phyloP scores from a whole-genome alignment of 2,888 invertebrate species.

The Cyclophora albipunctata region DNA sequence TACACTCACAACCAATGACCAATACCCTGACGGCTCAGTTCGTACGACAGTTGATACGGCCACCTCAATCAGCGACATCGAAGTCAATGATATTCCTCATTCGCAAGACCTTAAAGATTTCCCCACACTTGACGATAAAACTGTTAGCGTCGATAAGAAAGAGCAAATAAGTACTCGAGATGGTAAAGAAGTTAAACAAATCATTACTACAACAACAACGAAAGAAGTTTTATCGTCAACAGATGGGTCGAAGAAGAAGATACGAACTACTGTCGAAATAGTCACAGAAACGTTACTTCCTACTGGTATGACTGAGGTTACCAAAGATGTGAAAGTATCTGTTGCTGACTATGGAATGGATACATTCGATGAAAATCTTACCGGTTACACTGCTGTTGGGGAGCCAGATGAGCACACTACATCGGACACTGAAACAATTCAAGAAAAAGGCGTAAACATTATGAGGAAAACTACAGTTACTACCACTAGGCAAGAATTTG shows the following conservation, averaged over 20 bases:
- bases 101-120: constrained; percentile 34
- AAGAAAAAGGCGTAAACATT: constrained; percentile 45
- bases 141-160: constrained; percentile 43
- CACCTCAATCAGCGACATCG: constrained; percentile 47
- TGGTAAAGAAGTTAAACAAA: constrained; percentile 46
- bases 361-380: constrained; percentile 46
- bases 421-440: constrained; percentile 33
- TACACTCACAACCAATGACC: constrained; percentile 50
- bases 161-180: constrained; percentile 38
- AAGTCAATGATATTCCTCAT: constrained; percentile 24
- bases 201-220: constrained; percentile 55
- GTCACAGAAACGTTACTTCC: constrained; percentile 50
- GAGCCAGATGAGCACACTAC: constrained; percentile 41
- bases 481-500: constrained; percentile 52
- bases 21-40: constrained; percentile 48
- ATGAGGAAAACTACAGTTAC: constrained; percentile 50
- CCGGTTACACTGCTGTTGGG: constrained; percentile 39
- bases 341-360: constrained; percentile 49
- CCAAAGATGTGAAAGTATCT: constrained; percentile 60
- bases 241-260: constrained; percentile 45
- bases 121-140: constrained; percentile 40
- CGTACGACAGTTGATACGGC: constrained; percentile 50
- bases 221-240: constrained; percentile 46
- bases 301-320: constrained; percentile 53
- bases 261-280: constrained; percentile 53